Evolutionary conservation across 2,113 vertebrate genomes (phyloP), one percentile per base, ranked within the genome.

Genomic region (Dunckerocampus dactyliophorus): DNA sequence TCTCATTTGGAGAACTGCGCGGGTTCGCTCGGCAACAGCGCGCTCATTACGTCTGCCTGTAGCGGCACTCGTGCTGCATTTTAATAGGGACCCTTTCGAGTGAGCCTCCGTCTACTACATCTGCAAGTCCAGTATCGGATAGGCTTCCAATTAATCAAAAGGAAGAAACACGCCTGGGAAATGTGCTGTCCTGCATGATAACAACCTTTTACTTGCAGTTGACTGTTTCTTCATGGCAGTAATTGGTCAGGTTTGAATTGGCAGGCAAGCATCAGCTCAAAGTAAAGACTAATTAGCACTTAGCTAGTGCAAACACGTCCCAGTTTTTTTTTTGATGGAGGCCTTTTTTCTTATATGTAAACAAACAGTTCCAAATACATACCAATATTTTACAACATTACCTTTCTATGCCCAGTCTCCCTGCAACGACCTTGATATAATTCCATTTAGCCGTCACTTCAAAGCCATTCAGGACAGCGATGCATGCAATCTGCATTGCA

Each of bases 401-500:
- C 10, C 49, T 21, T 51, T 51, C 13, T 19, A 21, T 13, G 3
- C 7, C 47, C 1, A 17, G 50, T 48, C 68, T 54, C 47, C 47
- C 66, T 67, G 65, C 58, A 59, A 73, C 74, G 69, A 63, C 73
- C 19, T 62, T 67, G 45, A 46, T 82, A 62, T 82, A 82, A 87
- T 82, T 89, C 50, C 70, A 82, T 87, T 85, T 80, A 71, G 57
- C 71, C 78, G 75, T 78, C 57, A 65, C 31, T 7, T 34, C 24
- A 28, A 28, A 28, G 24, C 24, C 24, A 28, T 28, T 28, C 24
- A 28, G 24, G 24, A 28, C 24, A 28, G 31, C 31, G 31, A 34
- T 34, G 31, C 31, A 34, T 34, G 31, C 31, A 5, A 34, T 34
- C 31, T 34, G 31, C 7, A 34, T 34, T 34, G 31, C 6, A 34